Percentiles rank a stretch among this genome's conserved stretches.
These are phyloP conservation scores for Neosilurus hyrtlii DNA, from an alignment of 2,797 vertebrate species.

Conservation along the genomic window DNA sequence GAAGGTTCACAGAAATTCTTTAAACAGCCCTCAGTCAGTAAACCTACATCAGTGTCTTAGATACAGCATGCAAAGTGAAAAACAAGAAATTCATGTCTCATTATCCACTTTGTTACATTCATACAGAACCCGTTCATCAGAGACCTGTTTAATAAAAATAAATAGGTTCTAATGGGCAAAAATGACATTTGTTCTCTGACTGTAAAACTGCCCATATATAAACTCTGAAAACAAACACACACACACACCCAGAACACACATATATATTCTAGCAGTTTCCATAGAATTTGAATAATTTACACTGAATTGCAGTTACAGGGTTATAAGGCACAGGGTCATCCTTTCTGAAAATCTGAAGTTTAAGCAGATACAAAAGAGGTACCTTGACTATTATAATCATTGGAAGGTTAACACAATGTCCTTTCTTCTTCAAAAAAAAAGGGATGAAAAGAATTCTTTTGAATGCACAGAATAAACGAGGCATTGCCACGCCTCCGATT, in stretches of 20 bases:
- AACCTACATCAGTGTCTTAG: too few relatives aligned
- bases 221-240: neutral
- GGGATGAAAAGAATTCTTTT: slow-evolving; percentile 15
- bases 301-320: neutral
- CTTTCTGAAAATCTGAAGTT: neutral
- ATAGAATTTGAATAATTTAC: neutral
- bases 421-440: neutral
- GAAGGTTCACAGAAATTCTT: too few relatives aligned
- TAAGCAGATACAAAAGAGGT: neutral
- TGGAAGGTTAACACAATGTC: neutral
- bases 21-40: too few relatives aligned
- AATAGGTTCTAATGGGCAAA: too few relatives aligned
- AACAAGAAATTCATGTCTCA: too few relatives aligned
- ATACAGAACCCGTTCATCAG: too few relatives aligned
- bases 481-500: neutral
- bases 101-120: too few relatives aligned
- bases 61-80: too few relatives aligned
- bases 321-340: neutral
- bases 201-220: too few relatives aligned
- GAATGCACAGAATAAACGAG: neutral
- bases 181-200: too few relatives aligned
- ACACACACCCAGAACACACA: too few relatives aligned
- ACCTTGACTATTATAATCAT: neutral
- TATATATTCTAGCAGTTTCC: neutral
- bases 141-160: too few relatives aligned